phyloP scores from a whole-genome alignment of 2,797 vertebrate genomes.

The Bradypus variegatus region DNA sequence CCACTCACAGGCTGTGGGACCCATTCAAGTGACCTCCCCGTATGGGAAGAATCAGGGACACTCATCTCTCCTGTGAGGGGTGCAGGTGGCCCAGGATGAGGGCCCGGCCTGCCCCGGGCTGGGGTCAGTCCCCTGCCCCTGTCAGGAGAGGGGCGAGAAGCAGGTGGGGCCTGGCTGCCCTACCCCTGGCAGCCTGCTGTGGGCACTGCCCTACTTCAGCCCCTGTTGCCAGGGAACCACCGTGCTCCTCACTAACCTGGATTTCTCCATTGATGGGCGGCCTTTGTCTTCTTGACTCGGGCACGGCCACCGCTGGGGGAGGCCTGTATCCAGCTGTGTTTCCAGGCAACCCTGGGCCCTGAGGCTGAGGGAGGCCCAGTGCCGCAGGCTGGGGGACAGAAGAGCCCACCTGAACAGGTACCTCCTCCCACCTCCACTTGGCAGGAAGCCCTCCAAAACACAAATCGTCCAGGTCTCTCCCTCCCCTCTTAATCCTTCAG shows the following conservation, averaged over 20 bases:
- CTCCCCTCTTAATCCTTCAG: background rate
- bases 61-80: background rate
- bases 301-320: background rate
- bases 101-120: background rate
- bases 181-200: background rate
- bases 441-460: background rate
- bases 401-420: background rate
- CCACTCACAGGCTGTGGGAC: background rate
- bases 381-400: background rate
- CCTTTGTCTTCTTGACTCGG: constrained; percentile 46
- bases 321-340: constrained; percentile 50
- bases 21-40: background rate
- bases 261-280: constrained; percentile 53
- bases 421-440: background rate
- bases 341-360: constrained; percentile 43
- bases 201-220: constrained; percentile 60
- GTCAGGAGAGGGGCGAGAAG: background rate
- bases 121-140: background rate
- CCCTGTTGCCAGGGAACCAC: constrained; percentile 64
- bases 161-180: background rate
- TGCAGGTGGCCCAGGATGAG: background rate
- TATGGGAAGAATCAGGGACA: background rate
- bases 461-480: background rate
- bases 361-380: background rate
- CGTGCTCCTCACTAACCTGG: constrained; percentile 60